phyloP scores from a whole-genome alignment of 2,113 vertebrate genomes.

The Atherinomorus stipes region DNA sequence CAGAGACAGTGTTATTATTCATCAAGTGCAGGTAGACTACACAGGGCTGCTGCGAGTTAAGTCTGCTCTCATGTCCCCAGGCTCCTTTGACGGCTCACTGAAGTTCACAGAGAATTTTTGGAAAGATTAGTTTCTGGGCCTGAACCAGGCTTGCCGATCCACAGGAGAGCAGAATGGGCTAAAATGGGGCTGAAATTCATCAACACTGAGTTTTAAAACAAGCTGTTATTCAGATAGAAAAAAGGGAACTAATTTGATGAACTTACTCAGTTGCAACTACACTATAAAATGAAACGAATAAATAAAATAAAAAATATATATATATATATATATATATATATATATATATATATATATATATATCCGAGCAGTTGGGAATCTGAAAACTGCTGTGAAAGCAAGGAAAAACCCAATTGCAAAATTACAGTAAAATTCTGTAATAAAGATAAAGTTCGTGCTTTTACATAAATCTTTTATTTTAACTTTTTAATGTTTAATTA shows the following conservation, averaged over 20 bases:
- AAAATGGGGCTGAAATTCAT: slow-evolving; percentile 1
- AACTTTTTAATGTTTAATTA: too few relatives aligned
- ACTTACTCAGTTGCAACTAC: neutral
- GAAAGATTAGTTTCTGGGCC: slow-evolving; percentile 15
- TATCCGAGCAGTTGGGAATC: too few relatives aligned
- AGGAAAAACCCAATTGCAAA: too few relatives aligned
- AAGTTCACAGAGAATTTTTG: slow-evolving; percentile 11
- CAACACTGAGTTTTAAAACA: neutral
- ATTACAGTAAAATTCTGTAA: too few relatives aligned
- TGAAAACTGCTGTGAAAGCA: too few relatives aligned
- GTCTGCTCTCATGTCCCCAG: slow-evolving; percentile 18
- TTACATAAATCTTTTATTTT: too few relatives aligned
- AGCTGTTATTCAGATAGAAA: neutral
- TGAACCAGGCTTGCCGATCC: neutral
- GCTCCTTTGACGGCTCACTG: slow-evolving; percentile 1
- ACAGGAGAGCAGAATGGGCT: neutral
- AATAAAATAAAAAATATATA: too few relatives aligned
- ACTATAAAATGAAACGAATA: too few relatives aligned
- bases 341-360: too few relatives aligned
- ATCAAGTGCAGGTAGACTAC: slow-evolving; percentile 25
- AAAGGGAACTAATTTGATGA: neutral
- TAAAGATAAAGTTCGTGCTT: too few relatives aligned
- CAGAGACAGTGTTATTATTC: slow-evolving; percentile 44
- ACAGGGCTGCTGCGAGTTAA: slow-evolving; percentile 3
- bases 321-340: too few relatives aligned